Conservation (phyloP, 2,113 vertebrate genomes). For the Myrmecobius fasciatus region DNA sequence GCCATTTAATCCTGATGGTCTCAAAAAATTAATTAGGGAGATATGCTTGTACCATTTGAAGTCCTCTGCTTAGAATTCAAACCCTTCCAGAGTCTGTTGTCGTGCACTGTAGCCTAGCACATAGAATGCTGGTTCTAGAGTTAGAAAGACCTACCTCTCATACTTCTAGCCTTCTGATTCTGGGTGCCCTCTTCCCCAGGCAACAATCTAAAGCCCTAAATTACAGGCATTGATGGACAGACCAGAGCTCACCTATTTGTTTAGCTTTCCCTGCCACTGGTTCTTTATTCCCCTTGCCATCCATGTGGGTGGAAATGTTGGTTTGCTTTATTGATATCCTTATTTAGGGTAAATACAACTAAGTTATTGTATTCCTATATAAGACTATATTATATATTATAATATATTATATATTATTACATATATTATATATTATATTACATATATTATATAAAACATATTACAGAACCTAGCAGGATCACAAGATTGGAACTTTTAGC, state of each 20-base stretch:
- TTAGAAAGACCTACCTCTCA: neutral
- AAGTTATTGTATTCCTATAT: too few relatives aligned
- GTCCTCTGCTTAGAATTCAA: neutral
- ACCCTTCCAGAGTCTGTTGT: neutral
- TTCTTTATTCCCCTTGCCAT: neutral
- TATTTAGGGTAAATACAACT: constrained; percentile 20
- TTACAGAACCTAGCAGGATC: neutral
- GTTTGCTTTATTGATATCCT: constrained; percentile 42
- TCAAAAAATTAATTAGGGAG: neutral
- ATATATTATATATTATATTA: too few relatives aligned
- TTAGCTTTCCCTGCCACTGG: constrained; percentile 3
- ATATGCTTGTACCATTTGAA: neutral
- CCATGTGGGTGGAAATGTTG: constrained; percentile 9
- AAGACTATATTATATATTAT: too few relatives aligned
- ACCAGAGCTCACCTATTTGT: neutral
- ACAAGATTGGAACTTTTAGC: neutral
- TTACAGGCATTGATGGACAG: neutral
- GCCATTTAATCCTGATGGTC: neutral
- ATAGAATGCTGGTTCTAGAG: neutral
- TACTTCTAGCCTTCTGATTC: neutral
- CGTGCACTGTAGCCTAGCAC: neutral
- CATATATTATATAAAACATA: too few relatives aligned
- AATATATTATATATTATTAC: too few relatives aligned
- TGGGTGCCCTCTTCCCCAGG: neutral
- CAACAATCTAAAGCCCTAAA: neutral